These are phyloP conservation scores for Falco rusticolus DNA, from an alignment of 2,797 vertebrate species.

Conservation along the genomic window DNA sequence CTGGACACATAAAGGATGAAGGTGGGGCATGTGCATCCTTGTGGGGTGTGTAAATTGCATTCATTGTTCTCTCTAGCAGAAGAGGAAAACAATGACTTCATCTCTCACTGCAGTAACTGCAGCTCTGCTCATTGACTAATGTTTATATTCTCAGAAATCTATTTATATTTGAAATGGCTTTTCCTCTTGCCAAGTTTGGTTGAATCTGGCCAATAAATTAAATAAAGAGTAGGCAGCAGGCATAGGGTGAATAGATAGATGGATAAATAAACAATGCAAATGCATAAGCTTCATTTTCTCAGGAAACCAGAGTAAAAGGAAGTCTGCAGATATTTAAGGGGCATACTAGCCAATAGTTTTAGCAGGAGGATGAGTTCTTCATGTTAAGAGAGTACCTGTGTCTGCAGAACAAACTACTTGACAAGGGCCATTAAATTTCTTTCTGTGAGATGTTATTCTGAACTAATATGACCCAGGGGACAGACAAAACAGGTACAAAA, in stretches of 20 bases:
- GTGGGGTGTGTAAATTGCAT: background rate
- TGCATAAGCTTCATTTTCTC: background rate
- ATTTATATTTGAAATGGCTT: background rate
- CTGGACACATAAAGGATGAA: background rate
- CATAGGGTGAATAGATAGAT: background rate
- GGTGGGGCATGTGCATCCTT: background rate
- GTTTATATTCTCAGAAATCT: background rate
- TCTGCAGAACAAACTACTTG: background rate
- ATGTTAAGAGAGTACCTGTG: background rate
- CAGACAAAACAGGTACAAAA: accelerated
- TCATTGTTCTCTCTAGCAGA: background rate
- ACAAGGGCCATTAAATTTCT: background rate
- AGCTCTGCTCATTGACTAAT: background rate
- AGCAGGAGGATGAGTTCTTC: background rate
- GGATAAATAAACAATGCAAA: background rate
- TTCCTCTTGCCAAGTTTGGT: background rate
- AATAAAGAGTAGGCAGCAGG: background rate
- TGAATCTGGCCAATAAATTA: background rate
- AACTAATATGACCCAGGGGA: background rate
- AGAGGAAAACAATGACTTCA: background rate
- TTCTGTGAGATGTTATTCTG: background rate
- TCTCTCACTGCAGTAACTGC: background rate
- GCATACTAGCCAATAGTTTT: background rate
- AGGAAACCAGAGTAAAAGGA: background rate
- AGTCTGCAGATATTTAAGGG: background rate